A percentile compares a stretch with the other conserved stretches of the same genome.
Evolutionary conservation across 2,888 invertebrate species (phyloP).

Genomic region (Aphrophora alni): DNA sequence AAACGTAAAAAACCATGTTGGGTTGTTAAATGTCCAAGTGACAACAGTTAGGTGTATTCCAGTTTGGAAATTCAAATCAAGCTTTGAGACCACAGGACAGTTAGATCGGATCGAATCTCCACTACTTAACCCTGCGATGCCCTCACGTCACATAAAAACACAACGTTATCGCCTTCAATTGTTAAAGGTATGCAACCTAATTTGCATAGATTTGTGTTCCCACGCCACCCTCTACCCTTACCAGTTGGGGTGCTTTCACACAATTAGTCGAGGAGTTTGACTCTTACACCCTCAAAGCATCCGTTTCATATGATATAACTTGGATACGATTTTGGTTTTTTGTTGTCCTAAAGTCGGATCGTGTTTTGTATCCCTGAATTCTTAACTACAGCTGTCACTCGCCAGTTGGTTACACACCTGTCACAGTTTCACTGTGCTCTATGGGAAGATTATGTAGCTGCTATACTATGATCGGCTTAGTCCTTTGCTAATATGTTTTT

Average conservation of each 20-base stretch:
- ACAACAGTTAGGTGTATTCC: neutral
- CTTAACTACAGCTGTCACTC: neutral
- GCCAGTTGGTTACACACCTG: too few relatives aligned
- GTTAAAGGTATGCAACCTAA: neutral
- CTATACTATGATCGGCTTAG: too few relatives aligned
- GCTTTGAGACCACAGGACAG: neutral
- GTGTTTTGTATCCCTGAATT: neutral
- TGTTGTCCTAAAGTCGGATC: neutral
- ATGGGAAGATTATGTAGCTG: neutral
- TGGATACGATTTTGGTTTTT: neutral
- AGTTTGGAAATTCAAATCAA: constrained; percentile 6
- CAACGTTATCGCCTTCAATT: constrained; percentile 2
- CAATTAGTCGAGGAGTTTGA: constrained; percentile 5
- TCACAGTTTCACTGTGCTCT: neutral
- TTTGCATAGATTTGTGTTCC: neutral
- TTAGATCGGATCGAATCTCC: neutral
- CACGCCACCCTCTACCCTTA: neutral
- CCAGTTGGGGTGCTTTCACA: constrained; percentile 2
- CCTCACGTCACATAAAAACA: neutral
- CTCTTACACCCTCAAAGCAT: neutral
- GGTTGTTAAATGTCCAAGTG: neutral
- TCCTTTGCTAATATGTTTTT: too few relatives aligned
- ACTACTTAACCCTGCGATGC: too few relatives aligned
- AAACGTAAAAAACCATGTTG: neutral
- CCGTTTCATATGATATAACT: neutral